Conservation (phyloP, 2,797 vertebrate species). For the Scolopax bukidnonensis region DNA sequence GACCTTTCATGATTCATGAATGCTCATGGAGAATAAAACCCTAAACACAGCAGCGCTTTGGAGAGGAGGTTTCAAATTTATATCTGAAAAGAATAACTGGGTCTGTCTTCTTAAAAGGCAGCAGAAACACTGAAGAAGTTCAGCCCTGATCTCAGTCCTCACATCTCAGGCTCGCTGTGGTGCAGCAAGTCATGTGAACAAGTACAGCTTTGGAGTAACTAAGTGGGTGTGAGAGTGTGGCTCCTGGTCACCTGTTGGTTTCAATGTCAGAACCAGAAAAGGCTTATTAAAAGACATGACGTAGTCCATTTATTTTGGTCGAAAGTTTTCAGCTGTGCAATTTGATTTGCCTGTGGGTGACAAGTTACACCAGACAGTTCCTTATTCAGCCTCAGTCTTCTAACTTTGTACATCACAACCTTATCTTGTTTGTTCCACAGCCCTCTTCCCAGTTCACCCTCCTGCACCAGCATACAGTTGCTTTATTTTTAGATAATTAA, state of each 20-base stretch:
- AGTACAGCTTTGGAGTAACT: neutral
- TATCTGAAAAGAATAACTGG: neutral
- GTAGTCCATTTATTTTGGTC: slow-evolving; percentile 7
- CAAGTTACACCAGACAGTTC: neutral
- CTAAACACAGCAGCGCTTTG: neutral
- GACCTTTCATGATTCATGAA: neutral
- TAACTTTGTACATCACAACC: neutral
- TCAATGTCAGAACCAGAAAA: neutral
- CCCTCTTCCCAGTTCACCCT: neutral
- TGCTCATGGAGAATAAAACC: neutral
- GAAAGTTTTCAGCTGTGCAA: neutral
- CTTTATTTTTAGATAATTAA: slow-evolving; percentile 59
- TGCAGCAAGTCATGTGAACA: neutral
- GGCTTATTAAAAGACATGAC: neutral
- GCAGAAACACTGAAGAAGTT: neutral
- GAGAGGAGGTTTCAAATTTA: neutral
- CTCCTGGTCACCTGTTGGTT: slow-evolving; percentile 27
- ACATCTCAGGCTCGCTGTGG: neutral
- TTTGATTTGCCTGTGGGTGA: slow-evolving; percentile 22
- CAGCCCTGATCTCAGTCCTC: neutral
- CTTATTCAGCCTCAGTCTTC: neutral
- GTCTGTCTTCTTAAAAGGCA: neutral
- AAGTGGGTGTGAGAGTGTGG: neutral
- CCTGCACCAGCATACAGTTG: neutral
- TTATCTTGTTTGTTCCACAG: slow-evolving; percentile 16